A percentile compares a stretch with the other conserved stretches of the same genome.
These are phyloP conservation scores for Colaptes auratus DNA, from an alignment of 2,113 vertebrate genomes.

Conservation along the genomic window DNA sequence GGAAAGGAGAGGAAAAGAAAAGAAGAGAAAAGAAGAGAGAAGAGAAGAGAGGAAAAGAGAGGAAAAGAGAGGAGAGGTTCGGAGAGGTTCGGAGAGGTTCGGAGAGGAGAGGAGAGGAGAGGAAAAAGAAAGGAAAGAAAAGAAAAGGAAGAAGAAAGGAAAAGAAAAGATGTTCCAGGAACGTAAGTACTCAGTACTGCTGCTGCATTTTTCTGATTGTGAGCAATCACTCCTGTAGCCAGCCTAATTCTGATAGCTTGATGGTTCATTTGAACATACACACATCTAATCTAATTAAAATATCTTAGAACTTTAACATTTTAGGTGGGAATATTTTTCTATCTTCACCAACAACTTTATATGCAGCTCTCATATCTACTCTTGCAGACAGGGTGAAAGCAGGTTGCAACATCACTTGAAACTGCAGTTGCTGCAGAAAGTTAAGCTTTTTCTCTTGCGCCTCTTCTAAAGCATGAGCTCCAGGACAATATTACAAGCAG, in stretches of 20 bases:
- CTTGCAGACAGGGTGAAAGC: not conserved
- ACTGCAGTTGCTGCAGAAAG: not conserved
- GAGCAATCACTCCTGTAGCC: not conserved
- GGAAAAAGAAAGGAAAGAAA: too few species aligned
- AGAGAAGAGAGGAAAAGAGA: too few species aligned
- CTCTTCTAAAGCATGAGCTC: not conserved
- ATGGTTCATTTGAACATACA: not conserved
- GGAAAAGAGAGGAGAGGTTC: too few species aligned
- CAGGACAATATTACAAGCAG: not conserved
- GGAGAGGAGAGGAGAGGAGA: too few species aligned
- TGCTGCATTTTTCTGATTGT: not conserved
- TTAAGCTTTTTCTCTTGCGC: not conserved
- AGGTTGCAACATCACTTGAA: not conserved
- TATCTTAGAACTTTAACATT: not conserved
- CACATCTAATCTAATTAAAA: not conserved
- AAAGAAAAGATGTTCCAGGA: not conserved
- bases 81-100: too few species aligned
- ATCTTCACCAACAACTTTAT: not conserved
- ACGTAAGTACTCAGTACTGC: not conserved
- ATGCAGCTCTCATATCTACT: fast-evolving
- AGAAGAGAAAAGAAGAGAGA: too few species aligned
- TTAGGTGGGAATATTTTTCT: not conserved
- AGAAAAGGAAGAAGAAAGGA: too few species aligned
- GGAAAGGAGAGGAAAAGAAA: too few species aligned
- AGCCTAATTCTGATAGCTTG: not conserved